phyloP scores from a whole-genome alignment of 2,797 vertebrate species.

The Varecia variegata region DNA sequence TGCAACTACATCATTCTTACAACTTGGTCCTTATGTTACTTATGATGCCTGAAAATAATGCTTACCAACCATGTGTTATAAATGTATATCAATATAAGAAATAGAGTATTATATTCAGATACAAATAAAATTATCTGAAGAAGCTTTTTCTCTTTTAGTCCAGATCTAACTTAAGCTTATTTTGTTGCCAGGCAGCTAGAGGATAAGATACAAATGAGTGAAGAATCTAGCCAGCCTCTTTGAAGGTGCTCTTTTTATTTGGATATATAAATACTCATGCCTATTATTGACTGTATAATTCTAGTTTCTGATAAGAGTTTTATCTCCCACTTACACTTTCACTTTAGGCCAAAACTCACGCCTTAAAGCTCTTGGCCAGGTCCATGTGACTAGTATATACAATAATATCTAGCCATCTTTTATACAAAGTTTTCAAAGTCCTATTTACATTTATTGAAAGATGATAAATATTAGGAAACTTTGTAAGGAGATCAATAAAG shows the following conservation, averaged over 20 bases:
- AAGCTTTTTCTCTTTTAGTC: neutral
- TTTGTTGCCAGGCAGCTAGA: neutral
- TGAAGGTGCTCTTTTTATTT: constrained; percentile 4
- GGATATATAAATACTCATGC: neutral
- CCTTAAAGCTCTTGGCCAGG: neutral
- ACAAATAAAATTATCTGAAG: neutral
- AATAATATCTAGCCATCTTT: neutral
- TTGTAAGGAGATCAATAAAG: neutral
- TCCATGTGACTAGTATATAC: neutral
- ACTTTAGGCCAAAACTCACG: neutral
- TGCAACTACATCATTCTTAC: neutral
- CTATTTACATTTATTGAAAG: neutral
- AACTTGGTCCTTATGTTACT: neutral
- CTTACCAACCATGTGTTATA: neutral
- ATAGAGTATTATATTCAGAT: neutral
- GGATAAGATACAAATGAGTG: neutral
- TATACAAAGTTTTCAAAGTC: neutral
- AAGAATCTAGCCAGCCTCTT: neutral
- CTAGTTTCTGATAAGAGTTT: neutral
- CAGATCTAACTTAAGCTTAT: neutral
- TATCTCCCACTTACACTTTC: neutral
- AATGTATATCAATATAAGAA: neutral
- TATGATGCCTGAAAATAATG: neutral
- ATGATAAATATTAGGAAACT: neutral
- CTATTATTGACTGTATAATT: neutral